Conservation (phyloP, 2,797 vertebrate genomes). For the Muraenolepis orangiensis region DNA sequence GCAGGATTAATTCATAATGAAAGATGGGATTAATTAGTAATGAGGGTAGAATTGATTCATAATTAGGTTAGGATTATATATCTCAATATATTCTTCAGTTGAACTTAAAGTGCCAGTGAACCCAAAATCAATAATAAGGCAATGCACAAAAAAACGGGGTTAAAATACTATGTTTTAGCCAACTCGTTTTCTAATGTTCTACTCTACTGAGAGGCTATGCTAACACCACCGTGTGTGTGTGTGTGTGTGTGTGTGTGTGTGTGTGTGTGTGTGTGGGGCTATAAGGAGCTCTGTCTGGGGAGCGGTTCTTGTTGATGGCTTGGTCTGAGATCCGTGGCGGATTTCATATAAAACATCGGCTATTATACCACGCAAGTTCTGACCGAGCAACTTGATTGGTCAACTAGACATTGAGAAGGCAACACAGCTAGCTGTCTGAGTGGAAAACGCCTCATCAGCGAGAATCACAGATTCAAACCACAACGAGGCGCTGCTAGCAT, state of each 20-base stretch:
- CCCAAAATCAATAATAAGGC: not conserved
- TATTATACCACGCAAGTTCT: not conserved
- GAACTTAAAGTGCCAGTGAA: not conserved
- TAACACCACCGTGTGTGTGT: not conserved
- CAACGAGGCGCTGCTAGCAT: no score
- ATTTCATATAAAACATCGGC: not conserved
- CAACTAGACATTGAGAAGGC: not conserved
- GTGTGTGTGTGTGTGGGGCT: no score
- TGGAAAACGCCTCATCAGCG: no score
- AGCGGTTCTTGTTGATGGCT: no score
- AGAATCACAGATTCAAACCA: no score
- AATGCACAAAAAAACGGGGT: not conserved
- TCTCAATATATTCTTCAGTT: not conserved
- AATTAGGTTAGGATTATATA: not conserved
- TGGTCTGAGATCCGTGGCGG: not conserved
- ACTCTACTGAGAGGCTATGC: not conserved
- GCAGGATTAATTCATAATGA: not conserved
- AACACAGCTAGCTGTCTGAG: not conserved
- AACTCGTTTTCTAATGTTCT: not conserved
- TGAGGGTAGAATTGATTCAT: not conserved
- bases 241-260: no score
- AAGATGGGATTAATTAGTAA: not conserved
- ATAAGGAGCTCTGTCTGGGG: no score
- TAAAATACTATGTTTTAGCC: not conserved
- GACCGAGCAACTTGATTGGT: not conserved